phyloP scores from a whole-genome alignment of 2,888 invertebrate genomes.

The Dicycla oo region DNA sequence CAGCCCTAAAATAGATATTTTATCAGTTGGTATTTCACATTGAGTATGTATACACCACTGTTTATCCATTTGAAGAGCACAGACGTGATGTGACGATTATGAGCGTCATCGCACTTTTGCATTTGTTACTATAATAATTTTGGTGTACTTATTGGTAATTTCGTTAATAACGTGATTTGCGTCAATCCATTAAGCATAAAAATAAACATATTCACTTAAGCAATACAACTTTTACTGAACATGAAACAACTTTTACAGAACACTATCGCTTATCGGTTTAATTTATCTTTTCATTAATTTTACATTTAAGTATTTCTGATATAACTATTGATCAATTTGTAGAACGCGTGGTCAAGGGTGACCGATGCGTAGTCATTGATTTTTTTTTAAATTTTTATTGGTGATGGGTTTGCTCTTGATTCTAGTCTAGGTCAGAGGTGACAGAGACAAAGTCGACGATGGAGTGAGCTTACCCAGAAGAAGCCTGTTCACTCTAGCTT shows the following conservation, averaged over 20 bases:
- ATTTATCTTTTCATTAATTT: constrained; percentile 24
- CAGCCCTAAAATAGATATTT: neutral
- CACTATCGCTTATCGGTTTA: constrained; percentile 16
- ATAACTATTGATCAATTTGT: neutral
- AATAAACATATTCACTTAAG: constrained; percentile 17
- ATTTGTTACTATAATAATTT: neutral
- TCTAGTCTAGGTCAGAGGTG: too few species aligned
- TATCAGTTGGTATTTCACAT: neutral
- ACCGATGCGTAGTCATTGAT: neutral
- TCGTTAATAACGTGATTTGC: neutral
- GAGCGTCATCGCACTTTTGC: neutral
- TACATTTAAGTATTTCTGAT: constrained; percentile 1
- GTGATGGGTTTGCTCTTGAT: too few species aligned
- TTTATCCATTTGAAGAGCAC: neutral
- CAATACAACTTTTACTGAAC: constrained; percentile 45
- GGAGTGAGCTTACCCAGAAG: too few species aligned
- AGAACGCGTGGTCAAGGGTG: constrained; percentile 4
- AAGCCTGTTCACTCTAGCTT: too few species aligned
- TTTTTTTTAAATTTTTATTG: too few species aligned
- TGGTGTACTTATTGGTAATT: neutral
- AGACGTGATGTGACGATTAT: neutral
- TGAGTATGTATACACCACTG: neutral
- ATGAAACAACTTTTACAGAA: constrained; percentile 45
- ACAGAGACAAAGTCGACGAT: too few species aligned
- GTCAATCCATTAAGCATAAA: constrained; percentile 7